phyloP scores from a whole-genome alignment of 2,113 vertebrate species.

The Corythoichthys haematopterus region DNA sequence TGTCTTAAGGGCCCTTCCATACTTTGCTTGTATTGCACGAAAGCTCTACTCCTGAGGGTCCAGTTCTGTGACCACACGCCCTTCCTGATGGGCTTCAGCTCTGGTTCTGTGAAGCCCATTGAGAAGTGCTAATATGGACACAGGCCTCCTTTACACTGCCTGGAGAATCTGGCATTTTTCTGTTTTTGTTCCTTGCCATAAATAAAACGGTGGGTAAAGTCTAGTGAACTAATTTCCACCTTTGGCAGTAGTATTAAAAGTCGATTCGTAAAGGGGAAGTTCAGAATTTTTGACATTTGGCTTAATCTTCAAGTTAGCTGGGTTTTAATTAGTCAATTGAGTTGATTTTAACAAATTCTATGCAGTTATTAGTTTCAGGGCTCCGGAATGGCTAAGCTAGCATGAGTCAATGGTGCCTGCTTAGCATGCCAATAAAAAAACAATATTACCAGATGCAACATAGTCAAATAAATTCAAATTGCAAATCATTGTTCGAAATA shows the following conservation, averaged over 20 bases:
- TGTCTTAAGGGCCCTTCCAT: conserved; percentile 70
- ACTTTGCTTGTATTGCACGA: conserved; percentile 53
- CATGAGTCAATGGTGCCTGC: too few species aligned
- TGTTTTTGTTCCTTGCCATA: not conserved
- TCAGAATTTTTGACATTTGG: too few species aligned
- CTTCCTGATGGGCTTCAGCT: conserved; percentile 17
- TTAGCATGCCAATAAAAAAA: too few species aligned
- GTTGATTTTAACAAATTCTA: too few species aligned
- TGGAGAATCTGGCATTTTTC: not conserved
- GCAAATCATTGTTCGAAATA: too few species aligned
- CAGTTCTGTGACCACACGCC: conserved; percentile 15
- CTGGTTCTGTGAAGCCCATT: conserved; percentile 24
- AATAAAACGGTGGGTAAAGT: not conserved
- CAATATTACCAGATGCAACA: too few species aligned
- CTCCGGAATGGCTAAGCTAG: too few species aligned
- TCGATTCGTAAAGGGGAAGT: too few species aligned
- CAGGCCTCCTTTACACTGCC: not conserved
- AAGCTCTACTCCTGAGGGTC: conserved; percentile 42
- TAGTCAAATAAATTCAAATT: too few species aligned
- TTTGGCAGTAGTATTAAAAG: not conserved
- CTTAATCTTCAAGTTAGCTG: too few species aligned
- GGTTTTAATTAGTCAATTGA: too few species aligned
- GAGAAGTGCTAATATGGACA: conserved; percentile 28
- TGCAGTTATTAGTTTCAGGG: too few species aligned
- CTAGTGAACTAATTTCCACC: not conserved